These are phyloP conservation scores for Sisor rabdophorus DNA, from an alignment of 2,113 vertebrate species.

Conservation along the genomic window DNA sequence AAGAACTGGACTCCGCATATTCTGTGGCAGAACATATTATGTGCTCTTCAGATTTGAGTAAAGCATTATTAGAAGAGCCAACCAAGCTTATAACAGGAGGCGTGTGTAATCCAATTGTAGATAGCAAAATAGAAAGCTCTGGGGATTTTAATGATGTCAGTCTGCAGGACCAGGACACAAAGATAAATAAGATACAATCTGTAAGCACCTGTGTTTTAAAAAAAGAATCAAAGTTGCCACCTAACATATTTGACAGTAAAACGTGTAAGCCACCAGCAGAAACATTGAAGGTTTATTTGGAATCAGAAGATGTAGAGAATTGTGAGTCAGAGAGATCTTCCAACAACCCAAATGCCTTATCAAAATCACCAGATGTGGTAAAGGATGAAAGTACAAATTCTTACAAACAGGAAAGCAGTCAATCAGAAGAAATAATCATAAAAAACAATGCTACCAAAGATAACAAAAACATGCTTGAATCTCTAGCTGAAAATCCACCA, in stretches of 20 bases:
- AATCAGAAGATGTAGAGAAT: slow-evolving; percentile 14
- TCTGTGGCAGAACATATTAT: slow-evolving; percentile 2
- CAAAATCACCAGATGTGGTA: slow-evolving; percentile 37
- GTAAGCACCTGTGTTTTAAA: slow-evolving; percentile 44
- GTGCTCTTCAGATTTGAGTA: slow-evolving; percentile 48
- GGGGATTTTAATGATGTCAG: slow-evolving; percentile 44
- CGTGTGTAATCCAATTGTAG: slow-evolving; percentile 43
- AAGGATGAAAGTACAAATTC: slow-evolving; percentile 25
- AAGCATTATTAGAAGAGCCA: slow-evolving; percentile 31
- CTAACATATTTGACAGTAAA: slow-evolving; percentile 26
- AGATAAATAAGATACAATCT: slow-evolving; percentile 45
- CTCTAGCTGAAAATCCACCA: slow-evolving; percentile 34
- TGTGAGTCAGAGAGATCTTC: slow-evolving; percentile 8
- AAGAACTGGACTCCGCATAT: slow-evolving; percentile 18
- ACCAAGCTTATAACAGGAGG: slow-evolving; percentile 52
- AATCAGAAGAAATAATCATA: slow-evolving; percentile 37
- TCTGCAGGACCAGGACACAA: slow-evolving; percentile 46
- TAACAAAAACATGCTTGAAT: slow-evolving; percentile 16
- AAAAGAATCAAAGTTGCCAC: slow-evolving; percentile 32
- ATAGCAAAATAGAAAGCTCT: slow-evolving; percentile 44
- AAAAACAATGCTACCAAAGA: slow-evolving; percentile 39
- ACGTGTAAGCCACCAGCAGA: slow-evolving; percentile 39
- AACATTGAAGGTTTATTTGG: slow-evolving; percentile 32
- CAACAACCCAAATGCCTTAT: neutral
- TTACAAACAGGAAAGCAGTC: slow-evolving; percentile 16